Conservation (phyloP, 2,888 invertebrate genomes). For the Chesias legatella region DNA sequence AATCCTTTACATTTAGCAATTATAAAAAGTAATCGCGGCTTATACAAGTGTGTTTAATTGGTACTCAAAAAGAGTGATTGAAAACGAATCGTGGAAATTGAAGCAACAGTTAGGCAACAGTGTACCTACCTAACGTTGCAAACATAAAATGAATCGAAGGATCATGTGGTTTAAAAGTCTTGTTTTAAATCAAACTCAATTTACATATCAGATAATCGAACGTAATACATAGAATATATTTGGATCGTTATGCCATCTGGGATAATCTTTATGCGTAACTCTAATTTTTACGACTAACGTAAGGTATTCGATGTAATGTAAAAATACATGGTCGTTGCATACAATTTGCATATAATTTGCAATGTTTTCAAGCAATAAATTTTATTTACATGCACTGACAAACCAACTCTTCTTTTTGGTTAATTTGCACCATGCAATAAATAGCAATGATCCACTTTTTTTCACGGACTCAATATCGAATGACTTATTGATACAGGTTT, state of each 20-base stretch:
- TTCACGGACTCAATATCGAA: constrained; percentile 16
- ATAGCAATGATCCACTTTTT: constrained; percentile 26
- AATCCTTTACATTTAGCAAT: constrained; percentile 17
- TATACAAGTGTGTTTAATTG: constrained; percentile 16
- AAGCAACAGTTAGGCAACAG: constrained; percentile 5
- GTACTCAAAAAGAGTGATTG: constrained; percentile 18
- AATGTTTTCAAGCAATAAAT: constrained; percentile 8
- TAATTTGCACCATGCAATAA: constrained; percentile 16
- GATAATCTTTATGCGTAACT: no score
- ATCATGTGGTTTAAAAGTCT: neutral
- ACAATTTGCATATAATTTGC: neutral
- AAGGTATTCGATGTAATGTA: no score
- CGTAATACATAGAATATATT: no score
- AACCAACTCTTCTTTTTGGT: constrained; percentile 14
- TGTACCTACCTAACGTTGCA: constrained; percentile 1
- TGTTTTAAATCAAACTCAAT: no score
- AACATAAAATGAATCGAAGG: neutral
- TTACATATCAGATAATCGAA: no score
- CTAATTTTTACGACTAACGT: no score
- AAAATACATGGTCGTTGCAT: no score
- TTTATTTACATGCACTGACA: constrained; percentile 10
- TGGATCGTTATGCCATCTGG: no score
- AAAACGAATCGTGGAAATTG: constrained; percentile 18
- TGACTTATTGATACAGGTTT: constrained; percentile 21
- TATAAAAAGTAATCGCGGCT: constrained; percentile 22